phyloP scores from a whole-genome alignment of 2,888 invertebrate species.

The Neoitamus cyanurus region DNA sequence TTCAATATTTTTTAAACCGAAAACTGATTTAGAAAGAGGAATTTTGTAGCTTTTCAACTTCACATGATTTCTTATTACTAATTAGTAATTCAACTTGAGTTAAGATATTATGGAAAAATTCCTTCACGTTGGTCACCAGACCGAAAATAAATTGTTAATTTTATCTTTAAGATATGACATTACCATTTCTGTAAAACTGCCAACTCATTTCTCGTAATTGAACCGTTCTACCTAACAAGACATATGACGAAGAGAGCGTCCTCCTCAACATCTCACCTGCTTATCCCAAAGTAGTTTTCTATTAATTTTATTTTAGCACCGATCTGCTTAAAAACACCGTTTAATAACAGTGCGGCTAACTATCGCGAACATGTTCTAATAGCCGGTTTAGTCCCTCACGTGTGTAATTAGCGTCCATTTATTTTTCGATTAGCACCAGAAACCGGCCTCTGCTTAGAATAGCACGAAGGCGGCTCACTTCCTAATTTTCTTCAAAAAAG shows the following conservation, averaged over 20 bases:
- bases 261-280: neutral
- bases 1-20: too few species aligned
- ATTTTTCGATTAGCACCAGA: conserved; percentile 51
- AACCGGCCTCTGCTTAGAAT: neutral
- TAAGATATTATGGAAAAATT: too few species aligned
- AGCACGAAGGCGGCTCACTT: conserved; percentile 35
- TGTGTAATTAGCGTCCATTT: conserved; percentile 51
- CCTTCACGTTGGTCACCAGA: too few species aligned
- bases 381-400: neutral
- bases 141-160: too few species aligned
- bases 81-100: too few species aligned
- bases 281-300: neutral
- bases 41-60: too few species aligned
- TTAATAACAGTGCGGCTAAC: conserved; percentile 25
- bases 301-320: conserved; percentile 16
- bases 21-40: too few species aligned
- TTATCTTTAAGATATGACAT: too few species aligned
- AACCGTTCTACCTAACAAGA: neutral
- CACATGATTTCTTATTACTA: too few species aligned
- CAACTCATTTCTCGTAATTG: neutral
- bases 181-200: too few species aligned
- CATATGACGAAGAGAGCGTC: neutral
- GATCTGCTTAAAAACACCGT: neutral
- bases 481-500: conserved; percentile 33
- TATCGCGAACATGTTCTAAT: conserved; percentile 30